Percentiles rank a stretch among this genome's conserved stretches.
phyloP scores from a whole-genome alignment of 2,888 invertebrate species.

The Sympetrum striolatum region DNA sequence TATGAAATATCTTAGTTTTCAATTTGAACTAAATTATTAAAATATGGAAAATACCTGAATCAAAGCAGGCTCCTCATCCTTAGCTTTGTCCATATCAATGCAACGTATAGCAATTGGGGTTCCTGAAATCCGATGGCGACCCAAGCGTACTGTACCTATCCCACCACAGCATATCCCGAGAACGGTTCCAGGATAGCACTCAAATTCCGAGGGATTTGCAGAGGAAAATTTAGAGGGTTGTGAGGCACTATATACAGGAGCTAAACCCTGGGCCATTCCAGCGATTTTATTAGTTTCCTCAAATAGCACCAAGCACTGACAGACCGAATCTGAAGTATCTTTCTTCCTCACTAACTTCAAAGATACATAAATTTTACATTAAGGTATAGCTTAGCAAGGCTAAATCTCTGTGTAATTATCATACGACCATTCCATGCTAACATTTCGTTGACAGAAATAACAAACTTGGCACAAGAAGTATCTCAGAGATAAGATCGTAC shows the following conservation, averaged over 20 bases:
- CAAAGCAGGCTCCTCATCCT: slow-evolving; percentile 65
- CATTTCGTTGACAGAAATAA: too few species aligned
- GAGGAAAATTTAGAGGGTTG: slow-evolving; percentile 4
- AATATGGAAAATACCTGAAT: slow-evolving; percentile 55
- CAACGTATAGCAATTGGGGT: slow-evolving; percentile 77
- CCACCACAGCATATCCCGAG: slow-evolving; percentile 75
- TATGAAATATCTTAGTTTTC: not conserved
- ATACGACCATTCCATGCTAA: too few species aligned
- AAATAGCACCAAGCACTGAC: too few species aligned
- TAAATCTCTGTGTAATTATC: too few species aligned
- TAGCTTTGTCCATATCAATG: slow-evolving; percentile 76
- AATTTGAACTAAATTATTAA: not conserved
- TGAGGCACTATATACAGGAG: slow-evolving; percentile 27
- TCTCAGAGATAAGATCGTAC: too few species aligned
- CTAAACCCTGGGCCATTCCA: slow-evolving; percentile 15
- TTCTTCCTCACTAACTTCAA: too few species aligned
- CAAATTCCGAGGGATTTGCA: slow-evolving; percentile 5
- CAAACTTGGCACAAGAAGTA: too few species aligned
- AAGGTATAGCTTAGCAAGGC: too few species aligned
- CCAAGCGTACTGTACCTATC: slow-evolving; percentile 73
- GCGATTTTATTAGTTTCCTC: not conserved
- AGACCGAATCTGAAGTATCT: too few species aligned
- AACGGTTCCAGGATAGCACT: slow-evolving; percentile 57
- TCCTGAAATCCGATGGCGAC: slow-evolving; percentile 70
- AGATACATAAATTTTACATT: too few species aligned